A percentile compares a stretch with the other conserved stretches of the same genome.
Evolutionary conservation across 2,113 vertebrate genomes (phyloP).

Genomic region (Etheostoma spectabile): DNA sequence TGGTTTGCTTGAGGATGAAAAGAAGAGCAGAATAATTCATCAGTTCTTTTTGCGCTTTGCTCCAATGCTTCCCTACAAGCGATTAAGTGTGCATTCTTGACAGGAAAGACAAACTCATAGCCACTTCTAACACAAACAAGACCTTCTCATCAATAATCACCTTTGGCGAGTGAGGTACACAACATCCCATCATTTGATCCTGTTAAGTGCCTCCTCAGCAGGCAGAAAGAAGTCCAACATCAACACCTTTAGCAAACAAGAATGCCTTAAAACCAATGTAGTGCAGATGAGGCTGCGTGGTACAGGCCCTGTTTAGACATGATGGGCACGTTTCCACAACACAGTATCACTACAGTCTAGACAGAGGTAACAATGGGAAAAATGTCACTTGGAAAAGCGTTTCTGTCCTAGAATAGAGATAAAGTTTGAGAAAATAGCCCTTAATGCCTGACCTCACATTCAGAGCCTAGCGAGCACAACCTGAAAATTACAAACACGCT

Average conservation of each 20-base stretch:
- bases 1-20: constrained; percentile 68
- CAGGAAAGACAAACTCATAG: constrained; percentile 56
- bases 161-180: constrained; percentile 55
- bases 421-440: constrained; percentile 76
- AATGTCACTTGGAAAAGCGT: constrained; percentile 55
- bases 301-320: constrained; percentile 68
- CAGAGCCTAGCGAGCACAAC: constrained; percentile 60
- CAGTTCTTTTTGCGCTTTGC: constrained; percentile 65
- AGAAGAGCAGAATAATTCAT: constrained; percentile 66
- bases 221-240: constrained; percentile 53
- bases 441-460: constrained; percentile 69
- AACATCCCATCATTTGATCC: constrained; percentile 53
- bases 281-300: constrained; percentile 52
- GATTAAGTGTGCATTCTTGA: constrained; percentile 56
- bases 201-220: constrained; percentile 56
- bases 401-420: constrained; percentile 64
- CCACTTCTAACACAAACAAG: constrained; percentile 37
- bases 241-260: constrained; percentile 56
- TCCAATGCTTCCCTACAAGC: constrained; percentile 53
- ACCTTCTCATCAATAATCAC: constrained; percentile 45
- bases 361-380: constrained; percentile 56
- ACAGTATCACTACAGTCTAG: constrained; percentile 60
- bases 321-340: constrained; percentile 61
- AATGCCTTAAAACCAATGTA: constrained; percentile 57
- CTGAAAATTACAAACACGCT: constrained; percentile 43